Evolutionary conservation across 1,140 invertebrate genomes (phyloP), one percentile per base, ranked within the genome.

Genomic region (Bombus haemorrhoidalis): DNA sequence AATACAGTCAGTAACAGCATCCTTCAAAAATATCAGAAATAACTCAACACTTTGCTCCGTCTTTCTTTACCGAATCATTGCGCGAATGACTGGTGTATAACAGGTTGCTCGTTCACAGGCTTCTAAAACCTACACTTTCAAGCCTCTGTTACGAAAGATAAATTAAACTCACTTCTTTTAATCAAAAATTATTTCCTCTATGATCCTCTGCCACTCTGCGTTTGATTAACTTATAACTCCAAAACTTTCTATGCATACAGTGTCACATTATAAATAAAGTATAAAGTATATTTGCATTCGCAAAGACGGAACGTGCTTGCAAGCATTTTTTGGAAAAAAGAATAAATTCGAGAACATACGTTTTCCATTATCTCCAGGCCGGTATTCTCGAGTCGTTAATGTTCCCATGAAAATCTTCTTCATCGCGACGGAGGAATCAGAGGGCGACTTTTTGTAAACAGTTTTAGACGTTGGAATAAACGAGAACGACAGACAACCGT

Each of bases 371-470:
- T 76, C 34, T 76, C 3, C 10, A 25, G 41, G 2, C 3, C 4
- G 53, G 53, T n/a, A 39, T 62, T 59, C 53, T 39, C 74, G 74
- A 59, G 34, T 76, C 37, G 12, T 53, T 25, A 59, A n/a, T 25
- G 9, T 57, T 59, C 22, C 32, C 22, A 37, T 39, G 32, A 28
- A 37, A 32, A 62, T 1, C 3, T 62, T 75, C 28, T 62, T 75
- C 71, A 81, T 86, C 39, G 59, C 59, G 22, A 3, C 18, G 43
- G 13, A 69, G 62, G 47, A 32, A 85, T 9, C 83, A 47, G 18
- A 47, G 28, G 41, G 4, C 25, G 39, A 41, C 37, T 25, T 73
- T 43, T 73, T 39, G 72, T 10, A 22, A n/a, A 32, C 18, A 28
- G 15, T 73, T 41, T 73, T n/a, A 22, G 39, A 15, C 32, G 34